Conservation (phyloP, 2,113 vertebrate genomes). For the Aix galericulata region DNA sequence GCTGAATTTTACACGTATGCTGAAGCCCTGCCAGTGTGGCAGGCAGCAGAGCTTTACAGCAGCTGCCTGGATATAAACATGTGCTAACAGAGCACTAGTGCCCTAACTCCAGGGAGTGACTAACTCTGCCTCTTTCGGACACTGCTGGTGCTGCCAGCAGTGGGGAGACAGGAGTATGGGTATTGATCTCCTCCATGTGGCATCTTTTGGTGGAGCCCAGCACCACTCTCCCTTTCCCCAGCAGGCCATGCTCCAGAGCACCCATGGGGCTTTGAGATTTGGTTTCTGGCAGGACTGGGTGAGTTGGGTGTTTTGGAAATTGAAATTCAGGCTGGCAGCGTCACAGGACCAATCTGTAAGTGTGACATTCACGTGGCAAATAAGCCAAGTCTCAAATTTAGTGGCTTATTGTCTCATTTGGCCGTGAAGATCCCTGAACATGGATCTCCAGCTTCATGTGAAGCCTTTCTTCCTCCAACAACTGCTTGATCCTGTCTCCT, state of each 20-base stretch:
- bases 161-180: background rate
- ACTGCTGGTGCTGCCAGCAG: background rate
- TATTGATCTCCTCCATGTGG: background rate
- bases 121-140: background rate
- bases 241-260: background rate
- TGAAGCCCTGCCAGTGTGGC: background rate
- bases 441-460: background rate
- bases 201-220: background rate
- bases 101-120: background rate
- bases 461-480: background rate
- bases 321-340: background rate
- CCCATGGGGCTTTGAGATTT: background rate
- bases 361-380: background rate
- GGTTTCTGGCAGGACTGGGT: background rate
- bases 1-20: rapidly evolving
- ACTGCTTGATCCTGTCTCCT: background rate
- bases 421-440: background rate
- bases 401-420: background rate
- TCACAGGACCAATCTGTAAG: background rate
- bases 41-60: rapidly evolving
- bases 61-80: background rate
- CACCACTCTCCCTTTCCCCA: background rate
- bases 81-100: background rate
- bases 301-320: background rate
- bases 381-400: background rate